Evolutionary conservation across 2,113 vertebrate species (phyloP), one percentile per base, ranked within the genome.

Genomic region (Ophthalmolycus amberensis): DNA sequence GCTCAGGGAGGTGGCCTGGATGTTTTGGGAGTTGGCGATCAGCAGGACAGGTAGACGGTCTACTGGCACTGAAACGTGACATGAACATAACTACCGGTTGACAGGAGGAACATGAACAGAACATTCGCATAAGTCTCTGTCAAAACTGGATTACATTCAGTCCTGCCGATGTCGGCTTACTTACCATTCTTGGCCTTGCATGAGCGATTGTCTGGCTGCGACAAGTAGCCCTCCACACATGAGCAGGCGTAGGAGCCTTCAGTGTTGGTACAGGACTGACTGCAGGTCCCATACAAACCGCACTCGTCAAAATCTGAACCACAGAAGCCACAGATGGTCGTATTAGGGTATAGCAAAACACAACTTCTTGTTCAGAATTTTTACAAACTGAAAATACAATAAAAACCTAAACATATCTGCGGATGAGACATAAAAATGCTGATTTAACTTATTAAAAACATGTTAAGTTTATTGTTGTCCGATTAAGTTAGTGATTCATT

Each of bases 131-230:
- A 16, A 16, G 54, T 71, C n/a, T 64, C 12, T 14, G 64, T 12
- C 58, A 60, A 70, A 15, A 29, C 34, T 32, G 48, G 15, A 38
- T 34, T 11, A 18, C 40, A 25, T 29, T 44, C 6, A 46, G 16
- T 37, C 1, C 15, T 42, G 58, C 38, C 52, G 54, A 60, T 34
- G 59, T 25, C 27, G 42, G 48, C 50, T 52, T 50, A 32, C 84
- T 85, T 90, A 98, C 98, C 98, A 0, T 99, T 99, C 91, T 99
- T 99, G 71, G 98, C 98, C 90, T 99, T 99, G 96, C 98, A 99
- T 78, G 98, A 99, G 46, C 97, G 96, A 92, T 98, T 98, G 85
- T 99, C 98, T 0, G 97, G 97, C 90, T 99, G 98, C 14, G 97
- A 77, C 79, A 99, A 94, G 81, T 99, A 99, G 0, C 98, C 98